A percentile compares a stretch with the other conserved stretches of the same genome.
Evolutionary conservation across 2,797 vertebrate species (phyloP).

Genomic region (Macropodus opercularis): DNA sequence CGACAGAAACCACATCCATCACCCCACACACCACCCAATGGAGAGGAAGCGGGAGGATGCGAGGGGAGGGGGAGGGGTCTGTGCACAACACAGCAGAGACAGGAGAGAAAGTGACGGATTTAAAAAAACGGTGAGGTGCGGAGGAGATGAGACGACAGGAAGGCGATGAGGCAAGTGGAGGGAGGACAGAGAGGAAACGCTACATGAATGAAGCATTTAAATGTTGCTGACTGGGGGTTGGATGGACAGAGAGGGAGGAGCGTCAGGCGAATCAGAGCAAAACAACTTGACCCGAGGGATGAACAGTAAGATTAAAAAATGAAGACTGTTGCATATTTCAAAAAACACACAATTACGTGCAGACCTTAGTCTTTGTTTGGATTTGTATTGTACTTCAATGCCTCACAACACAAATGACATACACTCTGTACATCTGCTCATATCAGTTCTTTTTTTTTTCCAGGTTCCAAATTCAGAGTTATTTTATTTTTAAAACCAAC

Average conservation of each 20-base stretch:
- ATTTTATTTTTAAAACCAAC: too few relatives aligned
- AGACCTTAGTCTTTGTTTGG: too few relatives aligned
- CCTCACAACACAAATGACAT: too few relatives aligned
- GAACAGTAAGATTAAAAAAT: background rate
- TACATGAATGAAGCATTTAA: constrained; percentile 68
- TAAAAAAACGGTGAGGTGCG: constrained; percentile 38
- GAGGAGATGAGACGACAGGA: background rate
- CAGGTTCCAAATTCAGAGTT: too few relatives aligned
- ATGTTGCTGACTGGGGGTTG: constrained; percentile 20
- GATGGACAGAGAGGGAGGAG: constrained; percentile 15
- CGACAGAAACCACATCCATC: constrained; percentile 72
- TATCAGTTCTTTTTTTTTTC: too few relatives aligned
- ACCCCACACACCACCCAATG: constrained; percentile 70
- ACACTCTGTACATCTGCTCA: too few relatives aligned
- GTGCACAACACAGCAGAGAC: constrained; percentile 26
- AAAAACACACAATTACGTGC: too few relatives aligned
- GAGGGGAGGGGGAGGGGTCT: constrained; percentile 45
- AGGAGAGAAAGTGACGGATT: constrained; percentile 5
- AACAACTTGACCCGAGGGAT: background rate
- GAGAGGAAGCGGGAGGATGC: constrained; percentile 47
- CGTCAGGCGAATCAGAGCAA: too few relatives aligned
- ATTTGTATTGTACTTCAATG: too few relatives aligned
- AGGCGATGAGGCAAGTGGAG: constrained; percentile 36
- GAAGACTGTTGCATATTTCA: background rate
- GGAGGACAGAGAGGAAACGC: constrained; percentile 43